Evolutionary conservation across 2,888 invertebrate species (phyloP).

Genomic region (Agrochola lota): DNA sequence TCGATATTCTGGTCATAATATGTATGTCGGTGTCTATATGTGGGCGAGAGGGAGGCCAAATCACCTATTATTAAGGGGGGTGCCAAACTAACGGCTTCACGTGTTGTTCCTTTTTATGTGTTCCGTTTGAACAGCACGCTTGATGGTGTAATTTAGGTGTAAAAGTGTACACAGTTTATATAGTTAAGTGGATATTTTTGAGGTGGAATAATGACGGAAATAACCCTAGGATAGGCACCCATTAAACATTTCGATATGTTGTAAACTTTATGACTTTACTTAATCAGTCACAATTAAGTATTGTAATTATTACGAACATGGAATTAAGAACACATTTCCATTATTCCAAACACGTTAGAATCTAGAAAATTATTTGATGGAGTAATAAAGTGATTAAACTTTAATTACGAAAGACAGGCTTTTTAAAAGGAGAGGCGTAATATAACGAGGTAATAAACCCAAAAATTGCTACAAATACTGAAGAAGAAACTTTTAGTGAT

Average conservation of each 20-base stretch:
- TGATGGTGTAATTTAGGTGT: slow-evolving; percentile 86
- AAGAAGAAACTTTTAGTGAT: not conserved
- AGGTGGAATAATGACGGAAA: slow-evolving; percentile 54
- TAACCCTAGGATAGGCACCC: slow-evolving; percentile 29
- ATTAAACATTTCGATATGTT: slow-evolving; percentile 55
- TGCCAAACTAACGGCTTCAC: slow-evolving; percentile 88
- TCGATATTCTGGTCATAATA: slow-evolving; percentile 72
- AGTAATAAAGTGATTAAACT: slow-evolving; percentile 52
- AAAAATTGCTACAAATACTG: slow-evolving; percentile 22
- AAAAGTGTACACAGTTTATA: slow-evolving; percentile 74
- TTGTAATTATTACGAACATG: slow-evolving; percentile 51
- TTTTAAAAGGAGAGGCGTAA: slow-evolving; percentile 19
- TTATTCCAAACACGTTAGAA: slow-evolving; percentile 49
- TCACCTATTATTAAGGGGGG: slow-evolving; percentile 89
- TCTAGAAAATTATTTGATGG: slow-evolving; percentile 45
- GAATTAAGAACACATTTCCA: slow-evolving; percentile 52
- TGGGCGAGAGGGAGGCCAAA: slow-evolving; percentile 80
- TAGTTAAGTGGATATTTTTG: slow-evolving; percentile 61
- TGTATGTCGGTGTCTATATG: slow-evolving; percentile 73
- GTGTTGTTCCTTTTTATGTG: slow-evolving; percentile 88
- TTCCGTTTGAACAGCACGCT: slow-evolving; percentile 82
- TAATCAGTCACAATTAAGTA: slow-evolving; percentile 55
- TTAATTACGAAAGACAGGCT: slow-evolving; percentile 34
- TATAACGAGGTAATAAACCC: slow-evolving; percentile 41
- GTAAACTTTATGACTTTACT: slow-evolving; percentile 57